Evolutionary conservation across 1,140 invertebrate genomes (phyloP), one percentile per base, ranked within the genome.

Genomic region (Aleiodes sp.): DNA sequence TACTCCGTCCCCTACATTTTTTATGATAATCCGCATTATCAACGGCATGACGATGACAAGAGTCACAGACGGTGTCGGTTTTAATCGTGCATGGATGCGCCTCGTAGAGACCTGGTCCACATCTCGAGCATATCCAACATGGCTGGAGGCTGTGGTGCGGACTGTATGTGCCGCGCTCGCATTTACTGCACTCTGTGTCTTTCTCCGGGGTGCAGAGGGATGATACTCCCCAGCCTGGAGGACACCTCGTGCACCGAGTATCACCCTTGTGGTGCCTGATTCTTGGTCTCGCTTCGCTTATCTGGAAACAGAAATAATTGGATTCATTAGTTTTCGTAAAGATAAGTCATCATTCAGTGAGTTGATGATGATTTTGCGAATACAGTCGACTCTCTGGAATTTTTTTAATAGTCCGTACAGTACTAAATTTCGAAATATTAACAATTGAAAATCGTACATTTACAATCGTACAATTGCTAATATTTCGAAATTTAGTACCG

Each of bases 31-130:
- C 84, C 0, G 59, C 60, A 61, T 86, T 86, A 2, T 81, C 79
- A 0, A 73, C 74, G 0, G 80, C 75, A 1, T 72, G 72, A 0
- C 84, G 80, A 28, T 82, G 82, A 56, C 87, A 88, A 7, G 86
- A 87, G 52, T 88, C 87, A 70, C 87, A 88, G 19, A 88, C 77
- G 4, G 87, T 88, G 75, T 88, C 87, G 26, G 77, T 74, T 1
- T 71, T 76, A 0, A 80, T 29, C 0, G 78, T 82, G 71, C 87
- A 88, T 2, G 81, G 72, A 68, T 87, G 86, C 0, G 86, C 87
- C 68, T 87, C 84, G 76, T 87, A 88, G 4, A 88, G 73, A 1
- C 87, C 87, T 4, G 79, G 79, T 0, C 87, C 87, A 64, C 87
- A 88, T 19, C 83, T 77, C 4, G 87, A 87, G 72, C 87, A 88